Base-by-base conservation (phyloP, 1,140 invertebrate species). In the Pogonomyrmex californicus region DNA sequence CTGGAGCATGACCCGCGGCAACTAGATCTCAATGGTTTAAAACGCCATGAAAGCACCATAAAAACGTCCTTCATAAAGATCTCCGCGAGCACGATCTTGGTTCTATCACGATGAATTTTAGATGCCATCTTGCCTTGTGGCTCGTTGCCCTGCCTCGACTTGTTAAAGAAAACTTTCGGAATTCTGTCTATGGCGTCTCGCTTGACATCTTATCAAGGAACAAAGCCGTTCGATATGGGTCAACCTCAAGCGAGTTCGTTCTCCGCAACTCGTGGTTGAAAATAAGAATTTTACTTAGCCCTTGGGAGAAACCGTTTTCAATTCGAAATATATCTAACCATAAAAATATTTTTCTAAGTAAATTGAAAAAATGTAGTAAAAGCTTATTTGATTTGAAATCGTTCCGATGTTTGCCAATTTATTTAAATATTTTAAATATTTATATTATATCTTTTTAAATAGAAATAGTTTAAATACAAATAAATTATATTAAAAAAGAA, bases 91-190 rank as follows among this genome's bases (percentile, higher is more conserved):
- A 58, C 79, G 12, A 62, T 54, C 30, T n/a, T 33, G 38, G 41
- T 82, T 36, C 36, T 14, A 33, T 58, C 77, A 47, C 44, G n/a
- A 33, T 30, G 68, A 83, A 83, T 70, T 44, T 38, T 83, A 73
- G 41, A 41, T 81, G 33, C 36, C 41, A 56, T 62, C 49, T 68
- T 68, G 49, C 65, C 23, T 47, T 41, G 56, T n/a, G n/a, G 38
- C 47, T 73, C 79, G 54, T 83, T 83, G 75, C 41, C 68, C 58
- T n/a, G 36, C 66, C 33, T 58, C 4, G 4, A 14, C 63, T 68
- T 62, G 66, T 83, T 83, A 62, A 83, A 83, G 68, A 36, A 83
- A 83, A 83, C 79, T 83, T 83, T 83, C 33, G 41, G n/a, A 60
- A 83, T 73, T 83, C 68, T 30, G 41, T 83, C 30, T 36, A 75